Evolutionary conservation across 2,797 vertebrate species (phyloP).

Genomic region (Cirrhinus mrigala): DNA sequence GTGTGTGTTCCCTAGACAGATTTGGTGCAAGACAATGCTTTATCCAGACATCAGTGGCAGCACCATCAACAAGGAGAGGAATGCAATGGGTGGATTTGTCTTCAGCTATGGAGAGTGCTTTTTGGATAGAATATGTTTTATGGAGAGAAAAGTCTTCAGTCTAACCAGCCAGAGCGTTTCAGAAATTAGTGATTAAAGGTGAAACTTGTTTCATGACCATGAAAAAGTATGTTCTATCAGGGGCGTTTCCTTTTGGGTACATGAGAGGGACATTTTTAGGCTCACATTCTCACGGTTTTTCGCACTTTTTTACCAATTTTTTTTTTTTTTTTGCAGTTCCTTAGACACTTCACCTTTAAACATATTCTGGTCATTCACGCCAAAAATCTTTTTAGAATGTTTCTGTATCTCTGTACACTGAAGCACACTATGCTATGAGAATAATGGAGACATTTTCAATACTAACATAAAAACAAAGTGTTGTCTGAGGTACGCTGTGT

Average conservation of each 20-base stretch:
- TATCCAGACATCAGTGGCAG: slow-evolving; percentile 46
- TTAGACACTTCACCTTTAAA: background rate
- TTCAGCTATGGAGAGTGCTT: background rate
- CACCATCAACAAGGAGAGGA: slow-evolving; percentile 34
- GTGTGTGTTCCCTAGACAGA: slow-evolving; percentile 37
- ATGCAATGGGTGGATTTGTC: slow-evolving; percentile 26
- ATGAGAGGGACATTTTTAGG: no score
- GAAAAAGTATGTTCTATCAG: background rate
- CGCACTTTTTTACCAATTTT: background rate
- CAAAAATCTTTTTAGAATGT: background rate
- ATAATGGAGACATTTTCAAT: background rate
- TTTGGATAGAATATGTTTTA: background rate
- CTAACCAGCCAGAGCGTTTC: background rate
- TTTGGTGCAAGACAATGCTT: slow-evolving; percentile 36
- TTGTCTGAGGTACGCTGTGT: slow-evolving; percentile 8
- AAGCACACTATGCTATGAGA: background rate
- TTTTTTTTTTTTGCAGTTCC: background rate
- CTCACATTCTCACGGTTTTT: background rate
- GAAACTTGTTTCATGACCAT: no score
- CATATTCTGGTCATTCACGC: background rate
- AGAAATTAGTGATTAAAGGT: background rate
- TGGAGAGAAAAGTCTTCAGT: background rate
- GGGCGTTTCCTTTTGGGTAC: no score
- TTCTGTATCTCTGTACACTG: background rate
- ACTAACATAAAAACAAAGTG: background rate